These are phyloP conservation scores for Asarcornis scutulata DNA, from an alignment of 2,113 vertebrate species.

Conservation along the genomic window DNA sequence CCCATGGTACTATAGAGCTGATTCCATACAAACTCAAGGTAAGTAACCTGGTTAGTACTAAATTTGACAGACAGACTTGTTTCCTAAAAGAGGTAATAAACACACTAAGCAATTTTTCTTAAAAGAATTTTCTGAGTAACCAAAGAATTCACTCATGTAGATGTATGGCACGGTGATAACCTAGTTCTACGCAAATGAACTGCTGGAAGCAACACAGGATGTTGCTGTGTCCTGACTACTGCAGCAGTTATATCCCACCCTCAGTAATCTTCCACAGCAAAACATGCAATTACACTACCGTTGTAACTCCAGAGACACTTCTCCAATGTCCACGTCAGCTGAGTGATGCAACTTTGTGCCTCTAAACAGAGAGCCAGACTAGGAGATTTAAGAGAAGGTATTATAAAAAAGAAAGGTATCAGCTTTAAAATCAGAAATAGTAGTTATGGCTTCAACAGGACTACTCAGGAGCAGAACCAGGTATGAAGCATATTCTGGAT, in stretches of 20 bases:
- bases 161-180: neutral
- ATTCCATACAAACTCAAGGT: neutral
- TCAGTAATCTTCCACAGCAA: neutral
- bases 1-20: neutral
- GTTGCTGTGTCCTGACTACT: neutral
- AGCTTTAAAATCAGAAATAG: neutral
- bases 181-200: neutral
- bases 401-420: neutral
- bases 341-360: neutral
- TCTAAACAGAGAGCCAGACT: neutral
- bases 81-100: neutral
- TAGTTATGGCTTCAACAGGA: neutral
- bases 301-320: neutral
- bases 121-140: neutral
- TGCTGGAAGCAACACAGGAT: accelerated
- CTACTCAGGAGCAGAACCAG: neutral
- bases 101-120: neutral
- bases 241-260: neutral
- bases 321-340: neutral
- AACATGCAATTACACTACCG: neutral
- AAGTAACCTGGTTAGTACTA: neutral
- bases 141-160: neutral
- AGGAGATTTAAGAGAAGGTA: neutral
- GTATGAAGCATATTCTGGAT: neutral
- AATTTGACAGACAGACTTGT: neutral